These are phyloP conservation scores for Zaprionus gabonicus DNA, from an alignment of 1,140 invertebrate species.

Conservation along the genomic window DNA sequence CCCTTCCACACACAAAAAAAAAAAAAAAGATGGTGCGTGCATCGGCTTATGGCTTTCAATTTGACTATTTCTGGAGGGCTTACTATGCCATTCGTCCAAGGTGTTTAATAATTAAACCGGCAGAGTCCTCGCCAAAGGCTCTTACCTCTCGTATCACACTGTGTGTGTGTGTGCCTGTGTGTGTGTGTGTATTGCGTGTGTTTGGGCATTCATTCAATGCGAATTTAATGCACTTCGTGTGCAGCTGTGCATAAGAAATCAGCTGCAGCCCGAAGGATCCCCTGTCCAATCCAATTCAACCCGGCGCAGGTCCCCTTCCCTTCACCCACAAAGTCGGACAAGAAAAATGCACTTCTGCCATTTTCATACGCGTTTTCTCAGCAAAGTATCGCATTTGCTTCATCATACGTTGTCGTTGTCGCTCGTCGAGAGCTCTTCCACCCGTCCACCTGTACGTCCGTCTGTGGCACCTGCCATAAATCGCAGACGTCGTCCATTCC, in stretches of 20 bases:
- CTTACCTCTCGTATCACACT: slow-evolving; percentile 18
- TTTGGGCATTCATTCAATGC: slow-evolving; percentile 41
- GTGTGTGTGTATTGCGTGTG: slow-evolving; percentile 16
- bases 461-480: not conserved
- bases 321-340: not conserved
- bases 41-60: slow-evolving; percentile 51
- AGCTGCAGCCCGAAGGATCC: slow-evolving; percentile 16
- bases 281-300: not conserved
- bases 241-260: slow-evolving; percentile 72
- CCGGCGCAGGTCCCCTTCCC: too few relatives aligned
- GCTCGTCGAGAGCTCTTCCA: not conserved
- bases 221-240: slow-evolving; percentile 71
- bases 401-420: not conserved
- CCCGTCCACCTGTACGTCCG: not conserved
- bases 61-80: slow-evolving; percentile 51
- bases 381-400: slow-evolving; percentile 11
- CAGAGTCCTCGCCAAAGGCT: slow-evolving; percentile 35
- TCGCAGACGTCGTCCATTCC: not conserved
- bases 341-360: slow-evolving; percentile 26
- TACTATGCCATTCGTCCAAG: slow-evolving; percentile 49
- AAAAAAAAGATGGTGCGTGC: not conserved
- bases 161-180: slow-evolving; percentile 14
- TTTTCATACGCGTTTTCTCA: slow-evolving; percentile 10
- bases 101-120: slow-evolving; percentile 68
- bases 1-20: not conserved